A percentile compares a stretch with the other conserved stretches of the same genome.
Evolutionary conservation across 2,797 vertebrate genomes (phyloP).

Genomic region (Coreius guichenoti): DNA sequence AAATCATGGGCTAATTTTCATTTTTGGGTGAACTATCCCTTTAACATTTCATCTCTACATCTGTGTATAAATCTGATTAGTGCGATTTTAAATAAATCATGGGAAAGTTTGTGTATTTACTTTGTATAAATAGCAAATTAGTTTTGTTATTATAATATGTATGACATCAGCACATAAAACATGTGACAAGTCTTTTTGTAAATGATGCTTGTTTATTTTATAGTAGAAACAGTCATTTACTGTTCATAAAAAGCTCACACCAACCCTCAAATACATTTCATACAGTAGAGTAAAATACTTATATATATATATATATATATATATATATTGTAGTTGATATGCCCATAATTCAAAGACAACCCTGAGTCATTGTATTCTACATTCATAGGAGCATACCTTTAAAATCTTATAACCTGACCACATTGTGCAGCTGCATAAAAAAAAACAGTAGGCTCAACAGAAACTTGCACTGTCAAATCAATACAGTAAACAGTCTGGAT

Average conservation of each 20-base stretch:
- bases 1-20: too few relatives aligned
- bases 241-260: not conserved
- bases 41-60: not conserved
- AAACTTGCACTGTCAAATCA: not conserved
- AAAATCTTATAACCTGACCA: slow-evolving; percentile 1
- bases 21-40: too few relatives aligned
- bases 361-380: slow-evolving; percentile 55
- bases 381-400: slow-evolving; percentile 10
- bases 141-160: not conserved
- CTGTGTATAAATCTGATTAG: not conserved
- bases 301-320: not conserved
- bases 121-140: not conserved
- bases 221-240: slow-evolving; percentile 13
- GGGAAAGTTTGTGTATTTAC: not conserved
- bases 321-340: slow-evolving; percentile 16
- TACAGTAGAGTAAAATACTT: slow-evolving; percentile 26
- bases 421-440: slow-evolving; percentile 9
- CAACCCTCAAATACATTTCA: not conserved
- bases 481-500: not conserved
- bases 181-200: not conserved
- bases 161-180: not conserved
- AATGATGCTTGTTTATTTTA: too few relatives aligned
- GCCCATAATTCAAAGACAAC: slow-evolving; percentile 34
- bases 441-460: not conserved
- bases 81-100: not conserved